Percentiles rank a stretch among this genome's conserved stretches.
phyloP scores from a whole-genome alignment of 2,113 vertebrate species.

The Sturnus vulgaris region DNA sequence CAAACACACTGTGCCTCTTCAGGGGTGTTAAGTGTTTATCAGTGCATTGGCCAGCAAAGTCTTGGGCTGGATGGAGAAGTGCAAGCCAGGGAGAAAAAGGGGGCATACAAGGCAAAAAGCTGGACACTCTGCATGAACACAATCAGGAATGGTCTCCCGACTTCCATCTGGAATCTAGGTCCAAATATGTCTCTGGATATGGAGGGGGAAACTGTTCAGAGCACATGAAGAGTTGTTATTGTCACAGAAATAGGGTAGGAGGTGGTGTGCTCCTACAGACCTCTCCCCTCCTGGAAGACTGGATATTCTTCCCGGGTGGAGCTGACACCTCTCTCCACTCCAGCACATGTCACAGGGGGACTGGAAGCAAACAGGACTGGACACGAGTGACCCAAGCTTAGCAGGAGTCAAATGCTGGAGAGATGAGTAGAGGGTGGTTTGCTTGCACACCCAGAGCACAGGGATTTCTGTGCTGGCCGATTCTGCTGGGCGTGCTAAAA shows the following conservation, averaged over 20 bases:
- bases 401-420: not conserved
- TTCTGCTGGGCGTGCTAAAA: slow-evolving; percentile 44
- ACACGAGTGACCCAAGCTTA: not conserved
- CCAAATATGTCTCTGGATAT: not conserved
- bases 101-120: not conserved
- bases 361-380: not conserved
- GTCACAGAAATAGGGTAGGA: not conserved
- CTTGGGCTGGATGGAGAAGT: not conserved
- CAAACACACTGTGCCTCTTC: fast-evolving
- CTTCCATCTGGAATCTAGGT: not conserved
- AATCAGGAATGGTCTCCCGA: not conserved
- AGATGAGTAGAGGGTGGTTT: not conserved
- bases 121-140: not conserved
- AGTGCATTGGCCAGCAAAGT: not conserved
- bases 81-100: not conserved
- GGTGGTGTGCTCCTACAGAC: not conserved
- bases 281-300: not conserved
- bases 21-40: not conserved
- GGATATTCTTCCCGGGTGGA: not conserved
- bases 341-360: not conserved
- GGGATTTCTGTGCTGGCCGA: not conserved
- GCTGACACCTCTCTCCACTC: not conserved
- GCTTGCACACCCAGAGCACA: not conserved
- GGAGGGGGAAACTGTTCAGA: not conserved
- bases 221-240: not conserved